Base-by-base conservation (phyloP, 2,113 vertebrate genomes). In the Amia ocellicauda region DNA sequence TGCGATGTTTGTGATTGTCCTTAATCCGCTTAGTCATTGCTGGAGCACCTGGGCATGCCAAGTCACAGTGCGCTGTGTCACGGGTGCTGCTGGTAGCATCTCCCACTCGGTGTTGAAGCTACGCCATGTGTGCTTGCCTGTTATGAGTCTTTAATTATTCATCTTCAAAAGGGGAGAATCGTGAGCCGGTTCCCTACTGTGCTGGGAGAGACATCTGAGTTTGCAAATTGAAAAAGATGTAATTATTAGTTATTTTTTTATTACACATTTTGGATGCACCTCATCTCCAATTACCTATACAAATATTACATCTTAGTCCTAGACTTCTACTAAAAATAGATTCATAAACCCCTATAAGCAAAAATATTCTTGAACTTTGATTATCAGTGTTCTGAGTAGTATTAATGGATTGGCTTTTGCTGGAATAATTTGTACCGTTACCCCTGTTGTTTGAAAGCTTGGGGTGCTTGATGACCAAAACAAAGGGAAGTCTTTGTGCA, bases 201-300 rank as follows among this genome's bases (percentile, higher is more conserved):
- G 41, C 42, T n/a, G 13, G 2, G 2, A 36, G 45, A 50, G n/a
- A 62, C 29, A 29, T 36, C 24, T 50, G 60, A 13, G 7, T 31
- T 27, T 31, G 8, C 41, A 62, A 14, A 31, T 31, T 14, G 45
- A 62, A 62, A 62, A 62, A 50, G 27, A 23, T 29, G 54, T 62
- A 19, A 50, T 22, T 50, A 36, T 62, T 50, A 47, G 11, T n/a
- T n/a, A n/a, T 45, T 23, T 2, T 43, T 1, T 27, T 17, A 27
- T 16, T 40, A 5, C 11, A 20, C 17, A 31, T 22, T 23, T n/a
- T 23, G 61, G 42, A 47, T 31, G 61, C n/a, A 41, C n/a, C n/a
- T n/a, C n/a, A n/a, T n/a, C n/a, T n/a, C n/a, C n/a, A n/a, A n/a
- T n/a, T n/a, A n/a, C n/a, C n/a, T n/a, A n/a, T n/a, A n/a, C n/a